Base-by-base conservation (phyloP, 2,113 vertebrate species). In the Oreochromis aureus region DNA sequence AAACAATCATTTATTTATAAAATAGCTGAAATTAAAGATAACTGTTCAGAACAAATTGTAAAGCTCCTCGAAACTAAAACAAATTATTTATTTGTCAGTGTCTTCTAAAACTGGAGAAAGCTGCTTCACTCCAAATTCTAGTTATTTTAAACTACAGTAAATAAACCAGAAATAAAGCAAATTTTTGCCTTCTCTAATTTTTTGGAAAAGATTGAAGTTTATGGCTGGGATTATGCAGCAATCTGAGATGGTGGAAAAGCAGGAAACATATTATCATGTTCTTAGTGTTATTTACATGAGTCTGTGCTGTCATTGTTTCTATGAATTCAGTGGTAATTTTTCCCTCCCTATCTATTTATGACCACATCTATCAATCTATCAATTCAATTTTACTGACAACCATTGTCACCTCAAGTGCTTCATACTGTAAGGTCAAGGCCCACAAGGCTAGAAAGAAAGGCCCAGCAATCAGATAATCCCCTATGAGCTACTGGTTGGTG, bases 281-380 rank as follows among this genome's bases (percentile, higher is more conserved):
- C 5, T 46, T 3, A 46, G 44, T 5, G 24, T 30, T 76, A 48
- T 76, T 1, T 18, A 4, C 24, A 30, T 48, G 24, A 48, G 24
- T 30, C 44, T 2, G 15, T 0, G 9, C 15, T 32, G 41, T 5
- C 71, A 19, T 0, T 48, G 69, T 76, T 10, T 76, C 69, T 48
- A 30, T 2, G 15, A 76, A 76, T 18, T 76, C 6, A 76, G 1
- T 1, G 22, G 9, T 48, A 7, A 19, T 76, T 11, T 39, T 10
- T 2, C 24, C 13, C 24, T 32, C 9, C 16, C 71, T 76, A 19
- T 30, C 24, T 1, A 32, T 76, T 76, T 0, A 30, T 76, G 15
- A 18, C 15, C 71, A 76, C 27, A 18, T 76, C 24, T 18, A 18
- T 48, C 8, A 36, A 12, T 66, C 2, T 66, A 66, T 66, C 44